Base-by-base conservation (phyloP, 2,113 vertebrate species). In the Coregonus clupeaformis region DNA sequence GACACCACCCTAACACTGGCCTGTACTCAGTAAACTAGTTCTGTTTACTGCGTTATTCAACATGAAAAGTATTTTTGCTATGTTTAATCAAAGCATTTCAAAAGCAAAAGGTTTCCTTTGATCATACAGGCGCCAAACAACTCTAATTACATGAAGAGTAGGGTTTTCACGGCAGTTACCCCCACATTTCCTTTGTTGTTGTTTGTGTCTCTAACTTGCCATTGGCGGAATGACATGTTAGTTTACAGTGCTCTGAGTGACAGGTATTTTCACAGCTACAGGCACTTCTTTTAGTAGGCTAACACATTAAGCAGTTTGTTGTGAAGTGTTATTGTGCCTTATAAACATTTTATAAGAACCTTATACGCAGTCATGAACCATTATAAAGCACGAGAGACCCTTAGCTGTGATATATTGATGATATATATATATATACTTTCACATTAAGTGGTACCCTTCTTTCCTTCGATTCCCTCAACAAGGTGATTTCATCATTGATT, bases 61-160 rank as follows among this genome's bases (percentile, higher is more conserved):
- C 29, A 22, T 24, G 20, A 24, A 69, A 49, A 30, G 6, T 20
- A 13, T 68, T 59, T 74, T 5, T 55, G 63, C 25, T n/a, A 3
- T 22, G 57, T 22, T 27, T 57, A 59, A 74, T 74, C 36, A 68
- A 59, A 68, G 64, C 14, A 13, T 18, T 32, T 32, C 27, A 18
- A 49, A 68, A 30, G 9, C 3, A 22, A 32, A 66, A 52, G 30
- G 60, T 68, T 42, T n/a, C 63, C 42, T 75, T 75, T 75, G 65
- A 74, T 74, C 63, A 22, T n/a, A 27, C 36, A 27, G 52, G 67
- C 12, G 36, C 9, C 9, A 42, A 75, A 69, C 66, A 60, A 60
- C n/a, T 68, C 47, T 42, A 29, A 69, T 69, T 75, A 47, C 52
- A 62, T 67, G 18, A 74, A 36, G 25, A 32, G 36, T 49, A 3